These are phyloP conservation scores for Sitta europaea DNA, from an alignment of 2,113 vertebrate genomes.

Conservation along the genomic window DNA sequence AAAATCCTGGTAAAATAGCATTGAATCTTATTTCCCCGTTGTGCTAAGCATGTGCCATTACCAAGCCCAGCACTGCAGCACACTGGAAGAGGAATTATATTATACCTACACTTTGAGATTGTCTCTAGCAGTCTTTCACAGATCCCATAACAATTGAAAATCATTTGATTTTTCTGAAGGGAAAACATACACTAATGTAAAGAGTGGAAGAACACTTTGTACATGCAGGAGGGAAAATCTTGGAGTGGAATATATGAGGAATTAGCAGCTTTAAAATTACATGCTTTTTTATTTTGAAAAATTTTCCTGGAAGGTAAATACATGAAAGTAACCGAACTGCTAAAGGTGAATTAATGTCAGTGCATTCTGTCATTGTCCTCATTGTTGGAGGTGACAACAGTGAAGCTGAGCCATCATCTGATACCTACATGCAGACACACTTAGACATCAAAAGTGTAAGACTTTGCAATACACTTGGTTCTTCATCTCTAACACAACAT, in stretches of 20 bases:
- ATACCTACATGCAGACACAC: no score
- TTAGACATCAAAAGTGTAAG: neutral
- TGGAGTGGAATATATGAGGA: neutral
- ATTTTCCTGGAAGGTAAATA: neutral
- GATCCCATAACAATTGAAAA: neutral
- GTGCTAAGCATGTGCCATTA: neutral
- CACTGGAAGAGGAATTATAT: neutral
- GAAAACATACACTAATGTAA: neutral
- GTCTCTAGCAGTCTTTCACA: neutral
- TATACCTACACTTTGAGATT: neutral
- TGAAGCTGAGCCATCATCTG: neutral
- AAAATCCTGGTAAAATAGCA: neutral
- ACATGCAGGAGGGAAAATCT: fast-evolving
- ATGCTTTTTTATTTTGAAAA: neutral
- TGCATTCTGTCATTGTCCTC: neutral
- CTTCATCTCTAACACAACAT: fast-evolving
- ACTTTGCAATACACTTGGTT: neutral
- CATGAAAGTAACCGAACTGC: neutral
- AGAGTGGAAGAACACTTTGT: neutral
- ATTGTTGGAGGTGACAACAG: neutral
- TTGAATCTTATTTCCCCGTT: neutral
- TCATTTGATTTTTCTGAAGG: neutral
- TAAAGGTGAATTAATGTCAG: neutral
- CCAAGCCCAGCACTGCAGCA: neutral
- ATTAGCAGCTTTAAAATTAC: neutral